Evolutionary conservation across 2,797 vertebrate genomes (phyloP).

Genomic region (Pangasius djambal): DNA sequence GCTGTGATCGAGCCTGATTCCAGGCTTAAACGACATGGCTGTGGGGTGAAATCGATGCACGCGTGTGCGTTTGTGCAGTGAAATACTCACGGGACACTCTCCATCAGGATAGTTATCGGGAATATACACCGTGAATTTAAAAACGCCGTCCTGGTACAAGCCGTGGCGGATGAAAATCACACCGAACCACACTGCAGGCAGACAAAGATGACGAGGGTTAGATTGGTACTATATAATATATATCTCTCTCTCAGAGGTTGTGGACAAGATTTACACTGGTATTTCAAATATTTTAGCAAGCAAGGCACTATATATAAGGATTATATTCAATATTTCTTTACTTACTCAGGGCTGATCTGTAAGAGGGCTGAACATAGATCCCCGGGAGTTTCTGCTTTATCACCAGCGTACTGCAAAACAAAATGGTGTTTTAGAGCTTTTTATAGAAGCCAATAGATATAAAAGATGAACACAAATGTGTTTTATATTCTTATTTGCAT

Average conservation of each 20-base stretch:
- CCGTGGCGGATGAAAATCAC: constrained; percentile 98
- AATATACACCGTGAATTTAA: constrained; percentile 99
- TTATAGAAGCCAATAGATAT: not conserved
- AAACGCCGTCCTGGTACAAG: constrained; percentile 97
- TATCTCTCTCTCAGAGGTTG: no score
- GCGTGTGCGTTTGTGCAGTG: not conserved
- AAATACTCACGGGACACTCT: constrained; percentile 91
- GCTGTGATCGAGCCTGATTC: not conserved
- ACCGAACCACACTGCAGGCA: constrained; percentile 92
- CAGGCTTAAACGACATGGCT: not conserved
- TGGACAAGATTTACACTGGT: no score
- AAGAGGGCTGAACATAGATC: constrained; percentile 97
- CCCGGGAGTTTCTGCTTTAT: constrained; percentile 97
- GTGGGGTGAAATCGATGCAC: not conserved
- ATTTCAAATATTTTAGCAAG: not conserved
- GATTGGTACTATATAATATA: not conserved
- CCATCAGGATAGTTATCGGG: constrained; percentile 99
- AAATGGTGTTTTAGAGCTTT: not conserved
- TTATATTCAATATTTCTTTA: not conserved
- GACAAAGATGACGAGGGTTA: not conserved
- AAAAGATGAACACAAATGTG: not conserved
- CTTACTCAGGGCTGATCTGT: constrained; percentile 95
- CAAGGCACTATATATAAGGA: not conserved
- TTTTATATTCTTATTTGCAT: no score
- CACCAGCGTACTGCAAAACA: constrained; percentile 85